phyloP scores from a whole-genome alignment of 2,888 invertebrate genomes.

The Ochropleura leucogaster region DNA sequence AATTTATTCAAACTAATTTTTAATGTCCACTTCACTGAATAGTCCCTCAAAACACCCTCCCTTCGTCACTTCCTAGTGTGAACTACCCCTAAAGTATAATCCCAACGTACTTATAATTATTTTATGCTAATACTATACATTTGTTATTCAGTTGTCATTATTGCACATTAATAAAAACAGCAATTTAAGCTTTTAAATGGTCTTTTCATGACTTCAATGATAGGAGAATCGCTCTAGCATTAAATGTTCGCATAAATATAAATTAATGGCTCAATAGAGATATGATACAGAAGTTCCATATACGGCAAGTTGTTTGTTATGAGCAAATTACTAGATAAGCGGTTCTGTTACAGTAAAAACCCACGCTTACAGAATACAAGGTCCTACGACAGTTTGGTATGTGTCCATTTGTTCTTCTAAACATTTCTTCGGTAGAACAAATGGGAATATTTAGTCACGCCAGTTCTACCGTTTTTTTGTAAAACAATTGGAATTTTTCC shows the following conservation, averaged over 20 bases:
- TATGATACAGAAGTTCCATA: conserved; percentile 21
- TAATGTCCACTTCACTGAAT: too few species aligned
- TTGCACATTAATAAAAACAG: conserved; percentile 17
- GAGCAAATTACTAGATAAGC: conserved; percentile 17
- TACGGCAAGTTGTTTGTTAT: conserved; percentile 17
- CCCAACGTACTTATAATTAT: background rate
- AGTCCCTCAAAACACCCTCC: too few species aligned
- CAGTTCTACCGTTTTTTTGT: too few species aligned
- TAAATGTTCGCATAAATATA: conserved; percentile 40
- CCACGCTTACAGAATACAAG: background rate
- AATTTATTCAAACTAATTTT: too few species aligned
- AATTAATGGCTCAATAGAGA: conserved; percentile 17
- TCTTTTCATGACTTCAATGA: conserved; percentile 2
- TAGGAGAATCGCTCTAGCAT: conserved; percentile 5
- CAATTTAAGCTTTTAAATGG: conserved; percentile 23
- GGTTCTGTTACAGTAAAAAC: background rate
- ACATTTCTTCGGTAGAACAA: too few species aligned
- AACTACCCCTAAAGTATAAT: background rate
- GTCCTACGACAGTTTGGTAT: background rate
- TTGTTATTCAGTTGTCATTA: conserved; percentile 6
- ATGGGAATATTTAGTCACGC: too few species aligned
- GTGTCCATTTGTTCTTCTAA: too few species aligned
- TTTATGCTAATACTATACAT: background rate
- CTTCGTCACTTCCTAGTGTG: too few species aligned
- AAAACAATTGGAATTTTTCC: too few species aligned